Evolutionary conservation across 2,797 vertebrate genomes (phyloP).

Genomic region (Crossoptilon crossoptilon): DNA sequence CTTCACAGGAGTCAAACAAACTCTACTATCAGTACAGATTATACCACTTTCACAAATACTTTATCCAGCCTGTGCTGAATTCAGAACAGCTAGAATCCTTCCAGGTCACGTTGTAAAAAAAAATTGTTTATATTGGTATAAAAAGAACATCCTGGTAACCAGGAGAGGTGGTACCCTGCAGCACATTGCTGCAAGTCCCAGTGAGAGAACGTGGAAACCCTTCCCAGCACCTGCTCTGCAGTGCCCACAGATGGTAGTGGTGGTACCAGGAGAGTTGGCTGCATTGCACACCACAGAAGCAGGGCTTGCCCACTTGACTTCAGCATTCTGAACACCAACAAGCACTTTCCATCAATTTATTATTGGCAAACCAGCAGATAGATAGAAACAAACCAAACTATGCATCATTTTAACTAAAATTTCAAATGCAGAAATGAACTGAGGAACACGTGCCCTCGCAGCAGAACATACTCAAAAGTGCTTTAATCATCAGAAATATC

Average conservation of each 20-base stretch:
- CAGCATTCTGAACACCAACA: neutral
- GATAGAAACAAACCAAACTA: neutral
- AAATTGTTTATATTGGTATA: conserved; percentile 52
- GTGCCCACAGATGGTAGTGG: no score
- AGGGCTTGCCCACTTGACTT: neutral
- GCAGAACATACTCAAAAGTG: neutral
- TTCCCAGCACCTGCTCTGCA: no score
- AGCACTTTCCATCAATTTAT: neutral
- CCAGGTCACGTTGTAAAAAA: conserved; percentile 69
- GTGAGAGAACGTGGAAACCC: neutral
- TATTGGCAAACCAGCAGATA: neutral
- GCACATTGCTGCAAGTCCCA: neutral
- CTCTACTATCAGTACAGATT: neutral
- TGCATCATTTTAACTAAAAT: neutral
- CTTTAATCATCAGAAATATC: neutral
- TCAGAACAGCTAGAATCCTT: conserved; percentile 69
- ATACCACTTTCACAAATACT: conserved; percentile 24
- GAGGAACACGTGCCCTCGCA: neutral
- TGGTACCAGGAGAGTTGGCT: no score
- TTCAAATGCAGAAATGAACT: neutral
- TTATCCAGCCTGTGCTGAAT: conserved; percentile 69
- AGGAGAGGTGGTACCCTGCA: conserved; percentile 32
- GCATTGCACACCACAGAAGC: no score
- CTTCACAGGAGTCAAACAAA: neutral
- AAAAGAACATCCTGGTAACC: conserved; percentile 68